phyloP scores from a whole-genome alignment of 2,113 vertebrate genomes.

The Mormyrus lacerda region DNA sequence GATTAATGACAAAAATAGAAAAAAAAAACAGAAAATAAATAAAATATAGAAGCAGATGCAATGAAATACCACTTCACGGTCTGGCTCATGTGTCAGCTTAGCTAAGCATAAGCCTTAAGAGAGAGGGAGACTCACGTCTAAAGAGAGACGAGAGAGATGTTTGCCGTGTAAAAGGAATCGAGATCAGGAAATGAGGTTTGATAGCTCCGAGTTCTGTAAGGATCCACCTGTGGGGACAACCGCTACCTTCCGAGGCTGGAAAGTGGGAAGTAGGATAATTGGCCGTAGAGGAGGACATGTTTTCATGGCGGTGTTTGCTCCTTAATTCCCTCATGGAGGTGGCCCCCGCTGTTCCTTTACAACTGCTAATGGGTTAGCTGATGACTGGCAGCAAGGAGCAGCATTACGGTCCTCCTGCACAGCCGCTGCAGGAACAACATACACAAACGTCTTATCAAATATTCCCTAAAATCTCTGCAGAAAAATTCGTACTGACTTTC shows the following conservation, averaged over 20 bases:
- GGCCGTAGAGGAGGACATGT: constrained; percentile 27
- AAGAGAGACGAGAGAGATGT: constrained; percentile 16
- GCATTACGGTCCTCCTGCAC: neutral
- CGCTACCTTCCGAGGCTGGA: constrained; percentile 21
- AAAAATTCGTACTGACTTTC: neutral
- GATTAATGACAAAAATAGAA: constrained; percentile 1
- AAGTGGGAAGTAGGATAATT: constrained; percentile 35
- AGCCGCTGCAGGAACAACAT: neutral
- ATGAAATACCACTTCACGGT: neutral
- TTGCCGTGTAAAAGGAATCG: constrained; percentile 28
- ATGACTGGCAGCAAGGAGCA: neutral
- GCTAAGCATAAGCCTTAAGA: constrained; percentile 8
- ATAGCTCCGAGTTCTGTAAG: constrained; percentile 35
- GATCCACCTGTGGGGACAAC: constrained; percentile 33
- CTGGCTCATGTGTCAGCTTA: neutral
- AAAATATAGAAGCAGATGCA: constrained; percentile 10
- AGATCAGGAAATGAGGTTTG: constrained; percentile 38
- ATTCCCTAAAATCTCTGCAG: neutral
- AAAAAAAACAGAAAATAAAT: constrained; percentile 7
- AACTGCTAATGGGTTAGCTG: neutral
- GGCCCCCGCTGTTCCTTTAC: neutral
- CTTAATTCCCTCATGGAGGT: neutral
- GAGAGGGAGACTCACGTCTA: constrained; percentile 2
- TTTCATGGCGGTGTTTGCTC: constrained; percentile 21
- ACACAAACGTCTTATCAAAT: neutral